phyloP scores from a whole-genome alignment of 2,113 vertebrate species.

The Upupa epops region DNA sequence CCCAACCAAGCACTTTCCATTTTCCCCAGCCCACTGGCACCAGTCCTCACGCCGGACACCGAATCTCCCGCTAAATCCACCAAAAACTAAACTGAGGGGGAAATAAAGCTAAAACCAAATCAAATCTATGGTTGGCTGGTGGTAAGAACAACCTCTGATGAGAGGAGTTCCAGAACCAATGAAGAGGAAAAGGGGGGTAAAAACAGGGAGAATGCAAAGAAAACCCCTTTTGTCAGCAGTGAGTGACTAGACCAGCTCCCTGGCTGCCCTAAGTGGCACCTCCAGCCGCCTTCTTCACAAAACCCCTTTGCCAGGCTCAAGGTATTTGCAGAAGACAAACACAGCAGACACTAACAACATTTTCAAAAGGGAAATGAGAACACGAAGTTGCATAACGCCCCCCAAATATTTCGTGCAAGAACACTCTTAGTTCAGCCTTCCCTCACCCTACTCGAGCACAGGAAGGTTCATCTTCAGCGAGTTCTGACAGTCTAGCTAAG shows the following conservation, averaged over 20 bases:
- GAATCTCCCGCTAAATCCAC: background rate
- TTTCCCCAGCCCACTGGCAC: background rate
- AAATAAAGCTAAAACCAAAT: no score
- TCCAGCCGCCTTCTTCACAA: background rate
- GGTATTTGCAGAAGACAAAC: background rate
- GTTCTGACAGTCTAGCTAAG: background rate
- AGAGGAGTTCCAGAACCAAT: background rate
- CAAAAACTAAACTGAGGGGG: background rate
- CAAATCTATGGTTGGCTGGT: background rate
- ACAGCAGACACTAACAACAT: background rate
- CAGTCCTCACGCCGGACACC: fast-evolving
- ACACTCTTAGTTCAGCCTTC: background rate
- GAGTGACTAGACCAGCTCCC: background rate
- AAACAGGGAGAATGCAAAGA: background rate
- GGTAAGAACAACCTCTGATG: background rate
- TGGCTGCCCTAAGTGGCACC: background rate
- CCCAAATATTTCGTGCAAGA: background rate
- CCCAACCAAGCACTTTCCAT: background rate
- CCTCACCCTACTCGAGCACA: background rate
- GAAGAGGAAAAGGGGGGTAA: background rate
- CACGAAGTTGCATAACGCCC: background rate
- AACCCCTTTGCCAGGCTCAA: background rate
- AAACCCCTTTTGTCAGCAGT: background rate
- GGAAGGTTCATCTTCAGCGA: background rate
- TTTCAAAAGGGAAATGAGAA: background rate